Base-by-base conservation (phyloP, 2,113 vertebrate genomes). In the Sylvietta virens region DNA sequence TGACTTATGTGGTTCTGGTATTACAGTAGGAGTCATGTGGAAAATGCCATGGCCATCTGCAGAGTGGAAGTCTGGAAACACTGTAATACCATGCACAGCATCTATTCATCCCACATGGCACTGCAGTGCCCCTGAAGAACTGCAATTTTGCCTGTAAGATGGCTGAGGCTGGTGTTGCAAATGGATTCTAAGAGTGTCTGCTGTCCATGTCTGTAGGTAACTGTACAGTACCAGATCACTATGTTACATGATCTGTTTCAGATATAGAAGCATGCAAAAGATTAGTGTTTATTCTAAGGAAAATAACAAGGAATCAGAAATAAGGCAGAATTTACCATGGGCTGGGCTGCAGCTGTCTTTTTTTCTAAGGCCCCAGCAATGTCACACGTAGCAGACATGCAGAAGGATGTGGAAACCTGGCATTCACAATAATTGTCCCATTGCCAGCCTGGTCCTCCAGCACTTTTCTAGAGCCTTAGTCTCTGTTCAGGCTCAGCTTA, bases 11-110 rank as follows among this genome's bases (percentile, higher is more conserved):
- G 67, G 47, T 83, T 90, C 96, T 94, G 65, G 14, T 57, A 35
- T 93, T 90, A 95, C 89, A 56, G 94, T 28, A 83, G 88, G 64
- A 96, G 90, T 74, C 76, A 79, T 50, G 69, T 87, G 74, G 85
- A 71, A 93, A 73, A 78, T 37, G n/a, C 57, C 73, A 22, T 2
- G 13, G 28, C 70, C 67, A 50, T 86, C 95, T 92, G 80, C 70
- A 19, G 71, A 91, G 67, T 26, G 69, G 91, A 47, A 94, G 40
- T 93, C 76, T 86, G 82, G 48, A 60, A 84, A 9, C 8, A 2
- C 10, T 60, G 44, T 57, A 76, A 45, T 40, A 8, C 67, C 64
- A 14, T 31, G 24, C 33, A 47, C 48, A 79, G 33, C 62, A 50
- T 57, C 48, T 30, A 7, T 47, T 83, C 45, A 33, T 95, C 79